Conservation (phyloP, 2,113 vertebrate genomes). For the Ceyx cyanopectus region DNA sequence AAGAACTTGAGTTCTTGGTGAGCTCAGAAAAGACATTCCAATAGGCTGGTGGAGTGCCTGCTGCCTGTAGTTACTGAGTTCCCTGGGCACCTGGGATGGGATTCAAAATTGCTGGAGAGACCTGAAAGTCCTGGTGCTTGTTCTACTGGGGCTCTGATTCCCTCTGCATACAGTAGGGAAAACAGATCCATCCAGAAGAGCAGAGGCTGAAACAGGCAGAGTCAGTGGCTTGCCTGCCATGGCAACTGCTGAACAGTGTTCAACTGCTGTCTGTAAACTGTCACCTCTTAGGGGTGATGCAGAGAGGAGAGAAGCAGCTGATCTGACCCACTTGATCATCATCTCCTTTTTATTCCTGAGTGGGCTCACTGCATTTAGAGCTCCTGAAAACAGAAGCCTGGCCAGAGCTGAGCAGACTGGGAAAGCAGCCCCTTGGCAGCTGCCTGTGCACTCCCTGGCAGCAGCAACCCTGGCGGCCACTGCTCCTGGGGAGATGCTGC, state of each 20-base stretch:
- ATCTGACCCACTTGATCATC: not conserved
- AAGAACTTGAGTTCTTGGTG: not conserved
- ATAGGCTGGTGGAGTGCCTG: not conserved
- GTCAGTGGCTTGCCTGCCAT: not conserved
- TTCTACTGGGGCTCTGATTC: not conserved
- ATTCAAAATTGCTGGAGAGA: not conserved
- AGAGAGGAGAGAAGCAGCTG: not conserved
- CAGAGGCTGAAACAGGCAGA: not conserved
- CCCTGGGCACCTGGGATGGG: accelerated
- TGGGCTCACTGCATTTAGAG: not conserved
- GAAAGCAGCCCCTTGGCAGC: not conserved
- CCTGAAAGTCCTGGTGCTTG: not conserved
- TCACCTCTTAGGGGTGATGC: not conserved
- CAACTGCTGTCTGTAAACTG: accelerated
- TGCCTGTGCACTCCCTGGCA: accelerated
- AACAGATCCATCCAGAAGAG: not conserved
- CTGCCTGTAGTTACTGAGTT: not conserved
- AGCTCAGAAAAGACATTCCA: not conserved
- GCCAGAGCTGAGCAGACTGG: not conserved
- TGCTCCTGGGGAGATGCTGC: accelerated
- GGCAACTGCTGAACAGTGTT: not conserved
- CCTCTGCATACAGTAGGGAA: not conserved
- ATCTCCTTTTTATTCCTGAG: not conserved
- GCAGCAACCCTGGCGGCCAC: not conserved
- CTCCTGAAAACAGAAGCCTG: not conserved